Conservation (phyloP, 2,888 invertebrate species). For the Strigamia transsilvanica region DNA sequence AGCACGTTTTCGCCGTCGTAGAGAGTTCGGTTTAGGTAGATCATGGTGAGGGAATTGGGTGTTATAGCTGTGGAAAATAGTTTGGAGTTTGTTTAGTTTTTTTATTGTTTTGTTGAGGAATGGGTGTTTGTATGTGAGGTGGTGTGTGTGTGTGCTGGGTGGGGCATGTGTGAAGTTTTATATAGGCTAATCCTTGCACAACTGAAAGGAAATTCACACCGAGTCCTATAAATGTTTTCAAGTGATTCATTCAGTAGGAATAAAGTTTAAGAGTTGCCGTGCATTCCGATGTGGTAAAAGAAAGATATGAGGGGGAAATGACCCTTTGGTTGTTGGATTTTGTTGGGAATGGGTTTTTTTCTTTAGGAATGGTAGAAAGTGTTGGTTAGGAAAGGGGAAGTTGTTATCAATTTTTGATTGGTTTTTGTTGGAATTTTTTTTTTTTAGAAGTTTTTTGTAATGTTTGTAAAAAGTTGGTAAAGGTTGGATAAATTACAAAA, state of each 20-base stretch:
- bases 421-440: too few species aligned
- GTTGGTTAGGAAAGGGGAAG: too few species aligned
- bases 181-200: conserved; percentile 8
- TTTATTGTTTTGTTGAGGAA: not conserved
- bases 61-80: not conserved
- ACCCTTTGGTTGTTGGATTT: not conserved
- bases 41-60: not conserved
- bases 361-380: too few species aligned
- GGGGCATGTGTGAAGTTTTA: not conserved
- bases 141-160: not conserved
- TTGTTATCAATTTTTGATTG: too few species aligned
- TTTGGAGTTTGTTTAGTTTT: not conserved
- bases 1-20: not conserved
- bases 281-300: not conserved
- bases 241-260: not conserved
- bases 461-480: too few species aligned
- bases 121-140: not conserved
- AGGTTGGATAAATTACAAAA: too few species aligned
- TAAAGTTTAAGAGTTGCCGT: not conserved
- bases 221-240: not conserved
- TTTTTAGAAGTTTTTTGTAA: too few species aligned
- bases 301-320: not conserved
- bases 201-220: conserved; percentile 2
- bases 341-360: not conserved
- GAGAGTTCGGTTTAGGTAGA: not conserved